Base-by-base conservation (phyloP, 2,113 vertebrate species). In the Ptyas mucosa region DNA sequence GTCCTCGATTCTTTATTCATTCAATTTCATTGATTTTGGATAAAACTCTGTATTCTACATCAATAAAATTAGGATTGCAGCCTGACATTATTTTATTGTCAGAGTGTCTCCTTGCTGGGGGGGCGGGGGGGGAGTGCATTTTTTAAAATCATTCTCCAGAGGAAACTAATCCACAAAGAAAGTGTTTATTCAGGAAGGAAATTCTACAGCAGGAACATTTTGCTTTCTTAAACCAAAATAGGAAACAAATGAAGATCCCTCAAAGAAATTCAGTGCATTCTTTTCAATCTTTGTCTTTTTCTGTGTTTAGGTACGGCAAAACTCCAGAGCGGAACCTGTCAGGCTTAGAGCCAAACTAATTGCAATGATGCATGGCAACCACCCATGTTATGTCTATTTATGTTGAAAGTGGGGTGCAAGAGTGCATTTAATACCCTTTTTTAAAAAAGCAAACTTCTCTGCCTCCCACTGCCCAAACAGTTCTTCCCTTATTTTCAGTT, bases 141-240 rank as follows among this genome's bases (percentile, higher is more conserved):
- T 91, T 69, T 89, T 23, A 64, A 64, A 58, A n/a, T 85, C 64
- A 21, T 34, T n/a, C 89, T 54, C 89, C 89, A 86, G 64, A 89
- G 89, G 91, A 52, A 46, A 87, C 85, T 46, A 26, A 43, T 81
- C 53, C 85, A 87, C 86, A 91, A 89, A 90, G 75, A 90, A 94
- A 91, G 69, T 46, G 64, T 92, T 94, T 92, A 88, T 55, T 86
- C 89, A 64, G 86, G 86, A 92, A 94, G 88, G 29, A 46, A 49
- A 34, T 61, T 91, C 3, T 88, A 64, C 61, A 88, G 91, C 14
- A 4, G 61, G 89, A 61, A 64, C 86, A 91, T 85, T 91, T 90
- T 92, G 86, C 46, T 54, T 85, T 75, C 53, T 69, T 54, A 85
- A 89, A 12, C n/a, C 87, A 15, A 88, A 86, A 34, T 55, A 55